Base-by-base conservation (phyloP, 2,888 invertebrate species). In the Microchrysa polita region DNA sequence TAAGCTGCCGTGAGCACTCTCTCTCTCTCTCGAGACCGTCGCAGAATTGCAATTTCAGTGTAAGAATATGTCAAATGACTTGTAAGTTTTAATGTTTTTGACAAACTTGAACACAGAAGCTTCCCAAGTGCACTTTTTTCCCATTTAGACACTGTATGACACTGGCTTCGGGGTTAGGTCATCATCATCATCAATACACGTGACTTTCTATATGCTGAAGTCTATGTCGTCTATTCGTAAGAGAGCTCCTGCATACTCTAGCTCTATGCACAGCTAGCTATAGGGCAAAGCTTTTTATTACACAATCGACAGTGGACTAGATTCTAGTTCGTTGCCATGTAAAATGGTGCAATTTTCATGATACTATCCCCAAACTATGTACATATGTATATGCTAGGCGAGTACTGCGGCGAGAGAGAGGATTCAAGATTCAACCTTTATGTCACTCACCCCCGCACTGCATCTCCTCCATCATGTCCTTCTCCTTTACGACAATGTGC, bases 251-350 rank as follows among this genome's bases (percentile, higher is more conserved):
- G 52, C 53, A 10, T 67, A 1, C 53, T 16, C 40, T 16, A 4
- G 7, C 27, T 34, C 27, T 34, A 34, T n/a, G 48, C 42, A 16
- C 16, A 10, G 20, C 12, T 23, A 60, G 20, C 34, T 16, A 57
- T 57, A 40, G 55, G 7, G 52, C n/a, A n/a, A n/a, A 55, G 55
- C 55, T 42, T n/a, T n/a, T 34, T 57, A 69, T 69, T 69, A 69
- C 57, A 55, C 57, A 42, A 69, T 69, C 57, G 69, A 22, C 69
- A 69, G 57, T 69, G 69, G 69, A 57, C 69, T 69, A 69, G 69
- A 69, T 69, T 69, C 55, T 55, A 40, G 55, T 20, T 55, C 69
- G 34, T 55, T 69, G 57, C 20, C 57, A 55, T 57, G 42, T 48
- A 22, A 48, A 16, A 16, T 44, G 42, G 55, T 40, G 55, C 55